These are phyloP conservation scores for Apotomis capreana DNA, from an alignment of 2,888 invertebrate species.

Conservation along the genomic window DNA sequence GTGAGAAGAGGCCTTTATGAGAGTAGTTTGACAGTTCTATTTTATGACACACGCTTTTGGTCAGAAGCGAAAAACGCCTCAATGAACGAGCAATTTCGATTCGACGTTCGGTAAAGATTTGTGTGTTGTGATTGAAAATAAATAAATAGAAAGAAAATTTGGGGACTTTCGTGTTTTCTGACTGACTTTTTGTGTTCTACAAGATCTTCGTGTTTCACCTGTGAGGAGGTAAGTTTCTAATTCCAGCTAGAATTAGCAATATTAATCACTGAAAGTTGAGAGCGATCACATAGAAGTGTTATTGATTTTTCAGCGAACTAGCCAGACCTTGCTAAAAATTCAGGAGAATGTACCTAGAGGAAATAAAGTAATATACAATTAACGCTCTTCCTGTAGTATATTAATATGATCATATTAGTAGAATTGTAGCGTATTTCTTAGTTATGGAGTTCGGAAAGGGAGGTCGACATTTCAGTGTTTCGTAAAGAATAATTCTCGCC, in stretches of 20 bases:
- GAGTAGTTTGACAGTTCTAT: slow-evolving; percentile 32
- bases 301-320: slow-evolving; percentile 58
- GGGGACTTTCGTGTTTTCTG: slow-evolving; percentile 48
- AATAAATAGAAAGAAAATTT: slow-evolving; percentile 61
- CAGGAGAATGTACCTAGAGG: slow-evolving; percentile 18
- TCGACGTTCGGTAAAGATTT: slow-evolving; percentile 56
- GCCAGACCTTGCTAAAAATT: slow-evolving; percentile 27
- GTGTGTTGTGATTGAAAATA: slow-evolving; percentile 54
- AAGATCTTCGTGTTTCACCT: slow-evolving; percentile 45
- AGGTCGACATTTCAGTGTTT: slow-evolving; percentile 61
- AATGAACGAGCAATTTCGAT: slow-evolving; percentile 36
- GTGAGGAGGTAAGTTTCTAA: slow-evolving; percentile 58
- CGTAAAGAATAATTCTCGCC: slow-evolving; percentile 54
- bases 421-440: slow-evolving; percentile 34
- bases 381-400: slow-evolving; percentile 1
- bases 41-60: neutral
- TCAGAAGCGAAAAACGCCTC: slow-evolving; percentile 35
- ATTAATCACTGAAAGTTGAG: slow-evolving; percentile 47
- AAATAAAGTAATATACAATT: slow-evolving; percentile 41
- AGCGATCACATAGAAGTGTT: slow-evolving; percentile 49
- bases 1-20: slow-evolving; percentile 1
- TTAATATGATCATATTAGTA: neutral
- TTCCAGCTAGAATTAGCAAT: slow-evolving; percentile 43
- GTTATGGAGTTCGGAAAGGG: slow-evolving; percentile 48
- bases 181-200: slow-evolving; percentile 46